Base-by-base conservation (phyloP, 2,888 invertebrate species). In the Caradrina kadenii region DNA sequence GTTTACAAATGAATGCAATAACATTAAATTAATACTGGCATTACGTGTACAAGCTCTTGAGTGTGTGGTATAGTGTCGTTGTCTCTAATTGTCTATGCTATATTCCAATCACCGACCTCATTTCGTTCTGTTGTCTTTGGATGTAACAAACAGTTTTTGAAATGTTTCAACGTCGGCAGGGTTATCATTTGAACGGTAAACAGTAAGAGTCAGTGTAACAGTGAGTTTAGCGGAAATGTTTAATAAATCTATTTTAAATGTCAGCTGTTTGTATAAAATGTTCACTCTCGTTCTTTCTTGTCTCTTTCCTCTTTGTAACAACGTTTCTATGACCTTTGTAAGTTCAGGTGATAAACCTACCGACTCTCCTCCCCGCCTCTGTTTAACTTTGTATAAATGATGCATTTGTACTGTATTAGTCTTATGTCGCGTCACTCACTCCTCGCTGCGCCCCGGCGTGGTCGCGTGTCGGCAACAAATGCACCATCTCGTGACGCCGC, bases 41-140 rank as follows among this genome's bases (percentile, higher is more conserved):
- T 84, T 80, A 87, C 72, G 86, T 92, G 91, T 92, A 88, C 88
- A 94, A 95, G 95, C 94, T 95, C 94, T 94, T 90, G 93, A 93
- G 91, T 90, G 89, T 92, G 93, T 93, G 90, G 86, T 88, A 83
- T 76, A 80, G 94, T 95, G 95, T 95, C 95, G 95, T 95, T 95
- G 94, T 94, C 94, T 94, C 94, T 94, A 92, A 87, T 91, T 87
- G 86, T 91, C 90, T 92, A 91, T 86, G 68, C 79, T 87, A 84
- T 75, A 64, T 77, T 80, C 65, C 68, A 49, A 73, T 78, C 79
- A 63, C 80, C 73, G 69, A 80, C 72, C 70, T 69, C 63, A 72
- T 74, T 70, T 35, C 65, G 19, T 76, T 76, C 64, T 65, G 63
- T 69, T 63, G 64, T 66, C 59, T 69, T 22, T 61, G 63, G 69